Evolutionary conservation across 2,113 vertebrate genomes (phyloP), one percentile per base, ranked within the genome.

Genomic region (Podarcis raffonei): DNA sequence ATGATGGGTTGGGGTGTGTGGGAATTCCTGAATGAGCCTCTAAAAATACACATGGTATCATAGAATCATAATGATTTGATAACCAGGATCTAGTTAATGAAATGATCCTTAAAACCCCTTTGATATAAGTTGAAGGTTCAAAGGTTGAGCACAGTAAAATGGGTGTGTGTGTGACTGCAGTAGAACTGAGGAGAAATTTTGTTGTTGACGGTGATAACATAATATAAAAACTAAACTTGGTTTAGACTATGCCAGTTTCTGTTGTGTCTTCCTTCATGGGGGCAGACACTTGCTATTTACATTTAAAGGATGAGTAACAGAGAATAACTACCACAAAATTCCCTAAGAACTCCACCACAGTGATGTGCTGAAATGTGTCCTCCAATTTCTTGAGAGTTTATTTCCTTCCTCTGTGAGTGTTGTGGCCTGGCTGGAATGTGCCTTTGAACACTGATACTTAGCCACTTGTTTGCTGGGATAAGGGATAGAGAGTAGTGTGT

Each of bases 41-140:
- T 85, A 35, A 86, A 91, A 87, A 39, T n/a, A 66, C 1, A 81
- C 48, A 53, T 53, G 12, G 48, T 53, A 53, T 53, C 9, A 53
- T 53, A 12, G 48, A 53, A 53, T 53, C 48, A 12, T 53, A 53
- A 53, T 53, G 59, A 88, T 53, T 48, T 86, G 83, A 86, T 79
- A 76, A 77, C 39, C 18, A 81, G 32, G 4, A 53, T 59, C 37
- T 68, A 68, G 22, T 81, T 66, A 42, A 75, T 32, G 86, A 82
- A 81, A 86, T 86, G 48, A 86, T 93, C 32, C 32, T 90, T 90
- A 89, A 91, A 88, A 42, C 53, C 42, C 79, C 86, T 93, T 27
- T 22, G 77, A 86, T 62, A 2, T 79, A 83, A 32, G 68, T 15
- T 35, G 78, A 88, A 88, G 22, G 18, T 66, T 22, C 12, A 66